These are phyloP conservation scores for Onychomys torridus DNA, from an alignment of 2,797 vertebrate species.

Conservation along the genomic window DNA sequence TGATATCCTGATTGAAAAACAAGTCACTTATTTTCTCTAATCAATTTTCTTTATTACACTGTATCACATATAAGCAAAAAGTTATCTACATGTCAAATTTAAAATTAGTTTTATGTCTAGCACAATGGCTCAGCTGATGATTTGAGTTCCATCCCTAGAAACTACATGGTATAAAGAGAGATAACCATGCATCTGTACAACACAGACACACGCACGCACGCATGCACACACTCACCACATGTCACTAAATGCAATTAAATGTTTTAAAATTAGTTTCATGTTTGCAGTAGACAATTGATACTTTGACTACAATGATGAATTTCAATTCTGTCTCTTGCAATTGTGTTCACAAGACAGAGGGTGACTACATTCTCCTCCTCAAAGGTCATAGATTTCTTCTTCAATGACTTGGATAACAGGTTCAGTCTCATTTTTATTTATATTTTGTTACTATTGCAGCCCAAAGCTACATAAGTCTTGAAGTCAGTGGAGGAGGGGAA, in stretches of 20 bases:
- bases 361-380: not conserved
- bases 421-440: constrained; percentile 36
- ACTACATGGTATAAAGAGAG: not conserved
- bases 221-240: not conserved
- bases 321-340: not conserved
- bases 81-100: constrained; percentile 19
- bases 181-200: not conserved
- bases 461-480: not conserved
- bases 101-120: not conserved
- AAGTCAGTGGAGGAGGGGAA: not conserved
- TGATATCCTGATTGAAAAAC: constrained; percentile 34
- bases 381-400: constrained; percentile 49
- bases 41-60: constrained; percentile 50
- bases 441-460: not conserved
- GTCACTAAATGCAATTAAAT: not conserved
- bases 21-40: constrained; percentile 27
- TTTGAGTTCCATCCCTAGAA: not conserved
- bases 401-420: not conserved
- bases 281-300: not conserved
- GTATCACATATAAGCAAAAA: not conserved
- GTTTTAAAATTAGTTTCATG: constrained; percentile 43
- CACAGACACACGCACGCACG: too few relatives aligned
- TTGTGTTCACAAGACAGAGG: not conserved
- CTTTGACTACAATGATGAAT: not conserved
- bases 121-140: not conserved